A percentile compares a stretch with the other conserved stretches of the same genome.
Conservation (phyloP, 2,113 vertebrate genomes). For the Bubo scandiacus region DNA sequence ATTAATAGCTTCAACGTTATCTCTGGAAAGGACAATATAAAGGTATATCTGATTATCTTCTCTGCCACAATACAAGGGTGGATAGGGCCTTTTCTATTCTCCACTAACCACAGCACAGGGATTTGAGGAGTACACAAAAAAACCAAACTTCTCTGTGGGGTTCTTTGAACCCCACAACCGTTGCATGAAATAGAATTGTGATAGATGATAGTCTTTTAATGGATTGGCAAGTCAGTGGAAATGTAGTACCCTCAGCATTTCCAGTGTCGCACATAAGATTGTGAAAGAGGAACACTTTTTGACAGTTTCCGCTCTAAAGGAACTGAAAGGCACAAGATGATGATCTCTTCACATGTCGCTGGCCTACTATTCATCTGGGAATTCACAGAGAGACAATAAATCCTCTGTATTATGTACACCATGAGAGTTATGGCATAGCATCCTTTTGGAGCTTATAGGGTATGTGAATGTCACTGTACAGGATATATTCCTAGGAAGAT, state of each 20-base stretch:
- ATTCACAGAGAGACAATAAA: not conserved
- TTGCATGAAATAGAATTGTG: not conserved
- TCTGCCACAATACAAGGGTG: not conserved
- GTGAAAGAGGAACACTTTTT: not conserved
- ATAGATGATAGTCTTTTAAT: not conserved
- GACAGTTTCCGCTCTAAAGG: not conserved
- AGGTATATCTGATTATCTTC: not conserved
- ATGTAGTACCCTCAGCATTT: not conserved
- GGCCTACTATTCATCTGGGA: not conserved
- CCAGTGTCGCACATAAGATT: not conserved
- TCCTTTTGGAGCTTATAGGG: not conserved
- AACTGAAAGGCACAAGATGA: not conserved
- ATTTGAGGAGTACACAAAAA: not conserved
- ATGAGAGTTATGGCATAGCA: not conserved
- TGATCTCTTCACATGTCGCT: not conserved
- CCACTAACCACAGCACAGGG: not conserved
- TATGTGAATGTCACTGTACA: not conserved
- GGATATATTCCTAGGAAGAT: not conserved
- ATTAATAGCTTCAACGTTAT: not conserved
- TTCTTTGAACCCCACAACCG: not conserved
- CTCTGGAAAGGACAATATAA: not conserved
- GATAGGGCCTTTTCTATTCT: not conserved
- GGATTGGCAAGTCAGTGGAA: not conserved
- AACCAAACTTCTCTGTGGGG: not conserved
- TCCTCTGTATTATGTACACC: not conserved